phyloP scores from a whole-genome alignment of 2,888 invertebrate species.

The Drosophila neotestacea region DNA sequence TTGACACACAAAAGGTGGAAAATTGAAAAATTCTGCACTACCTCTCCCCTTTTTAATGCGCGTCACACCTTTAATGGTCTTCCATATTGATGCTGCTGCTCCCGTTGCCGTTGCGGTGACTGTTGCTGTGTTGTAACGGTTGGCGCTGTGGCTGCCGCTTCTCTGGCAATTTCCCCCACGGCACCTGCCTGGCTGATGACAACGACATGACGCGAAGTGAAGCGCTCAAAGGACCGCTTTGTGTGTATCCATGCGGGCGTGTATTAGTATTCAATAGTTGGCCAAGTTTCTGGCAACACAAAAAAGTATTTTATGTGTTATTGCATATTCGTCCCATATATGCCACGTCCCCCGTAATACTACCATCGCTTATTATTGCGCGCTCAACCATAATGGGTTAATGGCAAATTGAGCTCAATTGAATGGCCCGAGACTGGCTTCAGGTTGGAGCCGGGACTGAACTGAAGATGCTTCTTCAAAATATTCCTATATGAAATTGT shows the following conservation, averaged over 20 bases:
- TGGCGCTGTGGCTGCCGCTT: conserved; percentile 15
- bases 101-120: background rate
- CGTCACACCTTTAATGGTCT: conserved; percentile 61
- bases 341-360: conserved; percentile 28
- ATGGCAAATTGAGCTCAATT: conserved; percentile 80
- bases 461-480: conserved; percentile 55
- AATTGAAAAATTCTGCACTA: conserved; percentile 77
- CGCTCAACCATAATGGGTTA: conserved; percentile 78
- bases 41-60: conserved; percentile 58
- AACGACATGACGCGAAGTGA: conserved; percentile 38
- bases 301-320: conserved; percentile 72
- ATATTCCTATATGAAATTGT: conserved; percentile 65
- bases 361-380: conserved; percentile 67
- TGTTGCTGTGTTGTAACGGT: conserved; percentile 19
- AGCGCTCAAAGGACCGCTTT: conserved; percentile 73
- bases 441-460: background rate
- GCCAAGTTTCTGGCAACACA: conserved; percentile 47
- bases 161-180: conserved; percentile 56
- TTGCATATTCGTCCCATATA: conserved; percentile 66
- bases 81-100: conserved; percentile 32
- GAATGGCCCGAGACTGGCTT: conserved; percentile 41
- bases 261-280: conserved; percentile 79
- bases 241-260: conserved; percentile 64
- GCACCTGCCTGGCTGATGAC: conserved; percentile 51
- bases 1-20: conserved; percentile 79